phyloP scores from a whole-genome alignment of 2,888 invertebrate genomes.

The Linnaemya vulpina region DNA sequence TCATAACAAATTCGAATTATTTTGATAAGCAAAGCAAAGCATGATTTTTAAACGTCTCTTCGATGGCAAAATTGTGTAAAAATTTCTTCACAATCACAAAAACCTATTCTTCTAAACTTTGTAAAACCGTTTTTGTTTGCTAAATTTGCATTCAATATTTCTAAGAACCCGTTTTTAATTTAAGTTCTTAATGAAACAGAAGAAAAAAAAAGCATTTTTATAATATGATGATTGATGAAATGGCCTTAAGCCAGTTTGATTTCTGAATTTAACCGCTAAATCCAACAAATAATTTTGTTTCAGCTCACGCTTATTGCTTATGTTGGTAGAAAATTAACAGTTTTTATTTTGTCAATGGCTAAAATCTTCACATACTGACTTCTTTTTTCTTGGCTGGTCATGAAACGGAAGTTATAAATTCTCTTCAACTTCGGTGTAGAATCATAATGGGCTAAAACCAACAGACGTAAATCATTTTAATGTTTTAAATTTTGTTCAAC shows the following conservation, averaged over 20 bases:
- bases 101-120: too few relatives aligned
- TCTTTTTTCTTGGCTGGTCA: conserved; percentile 16
- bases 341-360: conserved; percentile 14
- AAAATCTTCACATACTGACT: not conserved
- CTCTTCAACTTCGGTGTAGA: conserved; percentile 72
- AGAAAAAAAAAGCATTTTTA: not conserved
- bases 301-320: not conserved
- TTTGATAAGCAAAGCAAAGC: too few relatives aligned
- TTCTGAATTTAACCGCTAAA: not conserved
- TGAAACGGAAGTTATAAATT: conserved; percentile 67
- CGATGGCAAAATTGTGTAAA: too few relatives aligned
- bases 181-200: not conserved
- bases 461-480: conserved; percentile 54
- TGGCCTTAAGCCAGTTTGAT: conserved; percentile 12
- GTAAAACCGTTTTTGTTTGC: too few relatives aligned
- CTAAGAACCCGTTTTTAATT: not conserved
- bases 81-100: too few relatives aligned
- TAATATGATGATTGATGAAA: conserved; percentile 23
- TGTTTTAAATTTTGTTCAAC: not conserved
- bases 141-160: too few relatives aligned
- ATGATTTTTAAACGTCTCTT: too few relatives aligned
- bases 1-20: too few relatives aligned
- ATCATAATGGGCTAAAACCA: not conserved
- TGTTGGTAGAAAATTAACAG: conserved; percentile 20
- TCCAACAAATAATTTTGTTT: not conserved